Base-by-base conservation (phyloP, 2,113 vertebrate genomes). In the Callorhinus ursinus region DNA sequence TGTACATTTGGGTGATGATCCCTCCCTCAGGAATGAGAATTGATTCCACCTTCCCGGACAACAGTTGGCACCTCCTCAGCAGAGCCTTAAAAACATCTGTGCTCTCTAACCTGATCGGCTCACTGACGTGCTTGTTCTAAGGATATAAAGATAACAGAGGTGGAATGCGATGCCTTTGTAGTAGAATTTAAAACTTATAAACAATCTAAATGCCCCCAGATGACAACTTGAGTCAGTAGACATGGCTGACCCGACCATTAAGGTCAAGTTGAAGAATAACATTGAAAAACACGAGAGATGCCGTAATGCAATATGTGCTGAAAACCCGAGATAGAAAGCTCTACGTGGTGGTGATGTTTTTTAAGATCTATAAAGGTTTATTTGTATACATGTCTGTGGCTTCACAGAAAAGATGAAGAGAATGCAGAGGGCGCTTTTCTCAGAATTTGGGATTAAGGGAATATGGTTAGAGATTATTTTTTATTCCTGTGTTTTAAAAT, bases 21-120 rank as follows among this genome's bases (percentile, higher is more conserved):
- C 53, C 53, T 22, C n/a, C 21, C 57, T 33, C 21, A 57, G 59
- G 42, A 79, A 80, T 12, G 4, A 15, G 4, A 72, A 10, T 28
- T 57, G 53, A 57, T 53, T 76, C 51, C 33, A 13, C 76, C 67
- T 94, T 36, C 61, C 51, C 4, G 26, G 63, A 76, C 33, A 14
- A 18, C 21, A n/a, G n/a, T 72, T 12, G 6, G 61, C 14, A 7
- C 19, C 33, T 46, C 16, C 7, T 19, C 57, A n/a, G 61, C 39
- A 49, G 95, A 80, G 26, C 79, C 87, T 53, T n/a, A 2, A 7
- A 24, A 24, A 31, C 1, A 0, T 51, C 11, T 0, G 6, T 14
- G 67, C 26, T 46, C 51, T 42, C 42, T 83, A 57, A 46, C 33
- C 55, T 33, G 53, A 13, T 39, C 4, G 6, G 7, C n/a, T 42